These are phyloP conservation scores for Porites cylindrica DNA, from an alignment of 92 coral and sea anemone genomes.

Conservation along the genomic window DNA sequence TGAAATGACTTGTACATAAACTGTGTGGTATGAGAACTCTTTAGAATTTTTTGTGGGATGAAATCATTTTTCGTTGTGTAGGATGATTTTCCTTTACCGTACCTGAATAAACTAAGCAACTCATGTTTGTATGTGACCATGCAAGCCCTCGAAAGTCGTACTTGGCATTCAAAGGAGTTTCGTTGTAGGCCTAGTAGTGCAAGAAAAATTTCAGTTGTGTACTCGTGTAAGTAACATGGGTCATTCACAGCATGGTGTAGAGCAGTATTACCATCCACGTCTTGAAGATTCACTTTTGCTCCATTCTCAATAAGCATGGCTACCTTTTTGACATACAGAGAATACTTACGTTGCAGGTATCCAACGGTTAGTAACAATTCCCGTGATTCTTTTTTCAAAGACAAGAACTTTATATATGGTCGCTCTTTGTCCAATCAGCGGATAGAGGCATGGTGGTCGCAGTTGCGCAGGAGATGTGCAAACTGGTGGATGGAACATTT, in stretches of 20 bases:
- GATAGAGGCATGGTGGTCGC: conserved; percentile 53
- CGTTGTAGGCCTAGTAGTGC: conserved; percentile 20
- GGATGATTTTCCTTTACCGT: neutral
- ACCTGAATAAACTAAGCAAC: too few species aligned
- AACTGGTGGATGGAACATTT: conserved; percentile 58
- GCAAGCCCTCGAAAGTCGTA: too few species aligned
- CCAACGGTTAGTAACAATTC: too few species aligned
- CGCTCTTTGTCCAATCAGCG: conserved; percentile 56
- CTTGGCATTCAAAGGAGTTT: too few species aligned
- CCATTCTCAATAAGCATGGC: conserved; percentile 65
- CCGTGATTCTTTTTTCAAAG: too few species aligned
- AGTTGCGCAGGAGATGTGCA: conserved; percentile 39
- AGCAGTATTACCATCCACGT: conserved; percentile 70
- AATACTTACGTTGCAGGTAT: too few species aligned
- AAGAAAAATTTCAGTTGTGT: too few species aligned
- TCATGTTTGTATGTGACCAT: too few species aligned
- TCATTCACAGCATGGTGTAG: conserved; percentile 57
- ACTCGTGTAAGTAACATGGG: too few species aligned
- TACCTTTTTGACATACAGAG: conserved; percentile 46
- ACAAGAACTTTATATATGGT: conserved; percentile 29
- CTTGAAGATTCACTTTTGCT: conserved; percentile 70
- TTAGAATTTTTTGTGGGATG: neutral
- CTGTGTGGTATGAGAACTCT: too few species aligned
- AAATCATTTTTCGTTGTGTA: neutral
- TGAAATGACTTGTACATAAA: too few species aligned